Conservation (phyloP, 2,797 vertebrate species). For the Arctocebus calabarensis region DNA sequence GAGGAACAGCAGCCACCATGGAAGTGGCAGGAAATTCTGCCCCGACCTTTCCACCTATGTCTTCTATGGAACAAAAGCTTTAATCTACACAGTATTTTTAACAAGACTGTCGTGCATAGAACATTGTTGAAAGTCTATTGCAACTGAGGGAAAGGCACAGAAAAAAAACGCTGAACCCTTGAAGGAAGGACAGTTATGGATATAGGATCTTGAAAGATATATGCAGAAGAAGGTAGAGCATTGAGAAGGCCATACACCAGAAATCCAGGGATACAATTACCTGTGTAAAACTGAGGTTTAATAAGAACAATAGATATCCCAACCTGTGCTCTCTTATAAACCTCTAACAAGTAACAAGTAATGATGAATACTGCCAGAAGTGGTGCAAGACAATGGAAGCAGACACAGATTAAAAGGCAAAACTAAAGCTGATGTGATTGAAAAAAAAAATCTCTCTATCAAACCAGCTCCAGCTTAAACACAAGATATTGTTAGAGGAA, state of each 20-base stretch:
- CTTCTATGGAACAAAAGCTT: neutral
- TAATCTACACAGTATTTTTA: neutral
- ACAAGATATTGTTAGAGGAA: neutral
- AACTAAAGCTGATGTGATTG: neutral
- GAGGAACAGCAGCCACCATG: neutral
- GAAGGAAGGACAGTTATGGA: neutral
- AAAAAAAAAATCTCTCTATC: neutral
- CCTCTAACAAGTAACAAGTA: neutral
- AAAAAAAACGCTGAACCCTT: neutral
- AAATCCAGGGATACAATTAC: neutral
- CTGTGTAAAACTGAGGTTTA: constrained; percentile 19
- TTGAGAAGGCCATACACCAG: neutral
- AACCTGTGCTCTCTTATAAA: neutral
- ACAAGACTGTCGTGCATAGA: neutral
- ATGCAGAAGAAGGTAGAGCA: neutral
- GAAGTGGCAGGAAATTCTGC: neutral
- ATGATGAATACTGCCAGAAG: neutral
- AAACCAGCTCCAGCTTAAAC: neutral
- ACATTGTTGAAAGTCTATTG: neutral
- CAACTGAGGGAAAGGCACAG: neutral
- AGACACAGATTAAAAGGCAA: constrained; percentile 28
- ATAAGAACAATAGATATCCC: constrained; percentile 6
- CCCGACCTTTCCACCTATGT: neutral
- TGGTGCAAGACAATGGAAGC: neutral
- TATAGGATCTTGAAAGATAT: neutral